These are phyloP conservation scores for Onthophagus sagittarius DNA, from an alignment of 2,888 invertebrate genomes.

Conservation along the genomic window DNA sequence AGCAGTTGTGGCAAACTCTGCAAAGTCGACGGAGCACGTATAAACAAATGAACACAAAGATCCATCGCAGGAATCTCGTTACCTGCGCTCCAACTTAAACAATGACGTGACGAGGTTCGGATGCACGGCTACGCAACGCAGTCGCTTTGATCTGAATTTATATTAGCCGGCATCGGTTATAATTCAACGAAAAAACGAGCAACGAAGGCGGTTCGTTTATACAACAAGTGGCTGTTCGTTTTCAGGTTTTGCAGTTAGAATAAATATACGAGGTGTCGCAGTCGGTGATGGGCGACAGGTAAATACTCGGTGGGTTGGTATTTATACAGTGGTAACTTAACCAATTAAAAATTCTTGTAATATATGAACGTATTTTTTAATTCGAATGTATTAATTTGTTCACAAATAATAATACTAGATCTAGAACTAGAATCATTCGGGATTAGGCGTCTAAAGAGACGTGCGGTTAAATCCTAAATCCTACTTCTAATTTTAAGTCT, in stretches of 20 bases:
- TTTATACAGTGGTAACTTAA: no score
- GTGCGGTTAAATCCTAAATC: no score
- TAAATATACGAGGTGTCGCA: conserved; percentile 30
- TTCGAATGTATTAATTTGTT: no score
- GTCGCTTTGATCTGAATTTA: background rate
- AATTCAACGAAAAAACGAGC: background rate
- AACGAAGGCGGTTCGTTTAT: background rate
- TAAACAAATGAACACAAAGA: conserved; percentile 1
- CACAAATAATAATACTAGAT: no score
- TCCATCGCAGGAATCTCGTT: conserved; percentile 9
- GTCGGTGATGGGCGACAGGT: conserved; percentile 23
- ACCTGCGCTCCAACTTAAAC: conserved; percentile 3
- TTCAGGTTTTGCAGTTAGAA: conserved; percentile 2
- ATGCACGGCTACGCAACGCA: background rate
- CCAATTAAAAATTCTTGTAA: no score
- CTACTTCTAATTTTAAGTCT: no score
- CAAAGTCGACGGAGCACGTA: conserved; percentile 5
- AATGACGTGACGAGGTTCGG: conserved; percentile 9
- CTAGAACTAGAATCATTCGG: no score
- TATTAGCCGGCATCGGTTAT: background rate
- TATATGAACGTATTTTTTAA: no score
- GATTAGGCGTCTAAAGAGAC: no score
- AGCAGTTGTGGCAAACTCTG: background rate
- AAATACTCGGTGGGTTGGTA: no score
- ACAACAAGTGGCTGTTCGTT: conserved; percentile 4